Base-by-base conservation (phyloP, 2,888 invertebrate species). In the Apoderus coryli region DNA sequence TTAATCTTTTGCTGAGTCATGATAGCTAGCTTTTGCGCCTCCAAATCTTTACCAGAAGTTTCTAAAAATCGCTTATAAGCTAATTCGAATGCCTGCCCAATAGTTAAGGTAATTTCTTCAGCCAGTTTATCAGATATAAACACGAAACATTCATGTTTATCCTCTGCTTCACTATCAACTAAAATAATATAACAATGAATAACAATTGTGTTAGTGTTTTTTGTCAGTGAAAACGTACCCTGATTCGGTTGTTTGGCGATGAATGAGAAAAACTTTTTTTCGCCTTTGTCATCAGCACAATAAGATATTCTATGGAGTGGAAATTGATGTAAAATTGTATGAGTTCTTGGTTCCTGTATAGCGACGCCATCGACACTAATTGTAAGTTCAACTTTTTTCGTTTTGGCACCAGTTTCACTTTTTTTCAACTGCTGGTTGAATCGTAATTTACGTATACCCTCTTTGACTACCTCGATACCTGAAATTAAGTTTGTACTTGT, bases 231-330 rank as follows among this genome's bases (percentile, higher is more conserved):
- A 19, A 7, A 19, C 38, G 44, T 41, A 57, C 56, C 55, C 50
- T 57, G 54, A 41, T 49, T 53, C 15, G 56, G 52, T 47, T 78
- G 76, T 57, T 89, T 89, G 22, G 88, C 90, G 41, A 92, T 89
- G 58, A 90, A 92, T 5, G 88, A 88, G 62, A 96, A 93, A 63
- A 93, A 92, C 47, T 88, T 84, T 59, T 93, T 95, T 46, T 93
- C 93, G 29, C 90, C 88, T 56, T 96, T 96, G 60, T 96, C 96
- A 56, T 96, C 96, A 2, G 96, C 95, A 64, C 95, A 96, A 63
- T 96, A 96, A 1, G 93, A 95, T 61, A 96, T 96, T 62, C 92
- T 76, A 58, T 95, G 93, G 25, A 96, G 64, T 1, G 95, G 95
- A 58, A 93, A 95, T 59, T 92, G 90, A 60, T 92, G 84, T 53